Evolutionary conservation across 2,888 invertebrate species (phyloP), one percentile per base, ranked within the genome.

Genomic region (Platycheirus albimanus): DNA sequence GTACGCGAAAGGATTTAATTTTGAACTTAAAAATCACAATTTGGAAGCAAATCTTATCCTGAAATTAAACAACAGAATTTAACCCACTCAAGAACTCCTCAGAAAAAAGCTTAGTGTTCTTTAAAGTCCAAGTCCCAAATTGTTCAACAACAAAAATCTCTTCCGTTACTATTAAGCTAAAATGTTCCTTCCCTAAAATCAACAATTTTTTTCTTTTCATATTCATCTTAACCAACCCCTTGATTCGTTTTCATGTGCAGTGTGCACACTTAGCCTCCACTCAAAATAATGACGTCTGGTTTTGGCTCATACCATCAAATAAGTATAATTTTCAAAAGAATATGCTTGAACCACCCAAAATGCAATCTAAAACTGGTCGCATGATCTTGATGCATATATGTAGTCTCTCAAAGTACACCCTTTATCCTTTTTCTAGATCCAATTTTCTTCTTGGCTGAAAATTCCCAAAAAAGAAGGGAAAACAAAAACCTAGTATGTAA

Each of bases 211-310:
- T n/a, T n/a, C n/a, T n/a, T n/a, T n/a, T n/a, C n/a, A n/a, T n/a
- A n/a, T n/a, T n/a, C n/a, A n/a, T n/a, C n/a, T n/a, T 24, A 24
- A 24, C 33, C 13, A 10, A 41, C 38, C 69, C 52, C 54, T 52
- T 10, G 56, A 38, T n/a, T 3, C 43, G 28, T 45, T 38, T 61
- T 24, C 38, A 52, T 45, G 51, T 28, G n/a, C n/a, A n/a, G n/a
- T n/a, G n/a, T n/a, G 8, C n/a, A 45, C 41, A 61, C 56, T 66
- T 41, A 30, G 43, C 28, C 51, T 43, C 17, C 41, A 72, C 38
- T 69, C 41, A 70, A 30, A 63, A 56, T 80, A 80, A 80, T 80
- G 79, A 75, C 75, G 75, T 75, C 75, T 75, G 69, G 41, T 7
- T 4, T 43, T 24, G 36, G 13, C 19, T n/a, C 54, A 33, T 13